Base-by-base conservation (phyloP, 2,797 vertebrate species). In the Anabas testudineus region DNA sequence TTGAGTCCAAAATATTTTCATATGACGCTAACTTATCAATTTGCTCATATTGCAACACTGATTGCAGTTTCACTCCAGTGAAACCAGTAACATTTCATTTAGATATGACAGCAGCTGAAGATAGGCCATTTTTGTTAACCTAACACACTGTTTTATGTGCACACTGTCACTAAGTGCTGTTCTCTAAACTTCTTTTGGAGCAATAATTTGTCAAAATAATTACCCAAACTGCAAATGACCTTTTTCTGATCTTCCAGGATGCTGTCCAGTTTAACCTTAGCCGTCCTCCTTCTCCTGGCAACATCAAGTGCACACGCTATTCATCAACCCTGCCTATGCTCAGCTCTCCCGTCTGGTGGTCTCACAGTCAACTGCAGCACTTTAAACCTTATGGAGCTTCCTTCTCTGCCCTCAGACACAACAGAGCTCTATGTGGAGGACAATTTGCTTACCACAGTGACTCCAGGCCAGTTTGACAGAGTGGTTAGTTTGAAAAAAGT, bases 361-460 rank as follows among this genome's bases (percentile, higher is more conserved):
- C 58, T 93, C 10, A 80, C n/a, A 7, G 82, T 94, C 16, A 91
- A 94, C 87, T 96, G 95, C 89, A 94, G 88, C 81, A 89, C 80
- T 45, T 68, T 66, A 22, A 65, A 75, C 53, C 83, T 95, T 8
- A 15, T 18, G 12, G 66, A 71, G 6, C 30, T 95, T 13, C 91
- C 91, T 30, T 70, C 8, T 10, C 69, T 95, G 22, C 88, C 93
- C 1, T 16, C 73, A 9, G 53, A 86, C 51, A 88, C 86, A 66
- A 86, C 88, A 5, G 92, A 95, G 59, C 90, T 95, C 22, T 75
- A 92, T 28, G 61, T 93, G 28, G 90, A 93, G 65, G 63, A 92
- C 72, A 95, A 94, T 76, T 67, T 7, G 16, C 84, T 96, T 47
- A 88, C 87, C 37, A 81, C 84, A 0, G 74, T 96, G 34, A 55